A percentile compares a stretch with the other conserved stretches of the same genome.
Conservation (phyloP, 2,888 invertebrate species). For the Trilocha varians region DNA sequence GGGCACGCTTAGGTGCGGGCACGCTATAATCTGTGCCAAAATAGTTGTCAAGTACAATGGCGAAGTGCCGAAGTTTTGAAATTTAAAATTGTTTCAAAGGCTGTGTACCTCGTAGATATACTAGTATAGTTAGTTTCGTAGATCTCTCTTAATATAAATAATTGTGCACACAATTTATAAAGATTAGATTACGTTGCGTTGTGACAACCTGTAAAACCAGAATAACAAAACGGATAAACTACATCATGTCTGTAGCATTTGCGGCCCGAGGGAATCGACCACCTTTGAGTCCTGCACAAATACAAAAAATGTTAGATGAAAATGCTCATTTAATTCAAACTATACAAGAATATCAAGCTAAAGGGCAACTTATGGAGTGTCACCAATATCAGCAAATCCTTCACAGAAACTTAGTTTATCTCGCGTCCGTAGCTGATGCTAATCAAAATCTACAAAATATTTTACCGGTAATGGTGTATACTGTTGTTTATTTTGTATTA, state of each 20-base stretch:
- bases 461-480: slow-evolving; percentile 85
- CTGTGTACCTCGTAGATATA: too few species aligned
- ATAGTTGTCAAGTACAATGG: too few species aligned
- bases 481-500: background rate
- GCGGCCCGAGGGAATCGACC: slow-evolving; percentile 81
- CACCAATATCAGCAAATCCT: slow-evolving; percentile 94
- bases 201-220: background rate
- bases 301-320: slow-evolving; percentile 97
- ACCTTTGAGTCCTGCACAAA: slow-evolving; percentile 87
- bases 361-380: slow-evolving; percentile 94
- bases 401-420: slow-evolving; percentile 95
- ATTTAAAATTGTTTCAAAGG: too few species aligned
- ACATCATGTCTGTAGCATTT: slow-evolving; percentile 80
- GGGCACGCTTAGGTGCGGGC: too few species aligned
- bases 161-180: too few species aligned
- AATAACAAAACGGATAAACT: background rate
- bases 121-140: too few species aligned
- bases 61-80: too few species aligned
- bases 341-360: slow-evolving; percentile 96
- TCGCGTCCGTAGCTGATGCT: slow-evolving; percentile 97
- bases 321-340: slow-evolving; percentile 97
- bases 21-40: too few species aligned
- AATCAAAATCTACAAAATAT: slow-evolving; percentile 93
- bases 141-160: too few species aligned
- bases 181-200: background rate